Conservation (phyloP, 2,113 vertebrate genomes). For the Rhizomys pruinosus region DNA sequence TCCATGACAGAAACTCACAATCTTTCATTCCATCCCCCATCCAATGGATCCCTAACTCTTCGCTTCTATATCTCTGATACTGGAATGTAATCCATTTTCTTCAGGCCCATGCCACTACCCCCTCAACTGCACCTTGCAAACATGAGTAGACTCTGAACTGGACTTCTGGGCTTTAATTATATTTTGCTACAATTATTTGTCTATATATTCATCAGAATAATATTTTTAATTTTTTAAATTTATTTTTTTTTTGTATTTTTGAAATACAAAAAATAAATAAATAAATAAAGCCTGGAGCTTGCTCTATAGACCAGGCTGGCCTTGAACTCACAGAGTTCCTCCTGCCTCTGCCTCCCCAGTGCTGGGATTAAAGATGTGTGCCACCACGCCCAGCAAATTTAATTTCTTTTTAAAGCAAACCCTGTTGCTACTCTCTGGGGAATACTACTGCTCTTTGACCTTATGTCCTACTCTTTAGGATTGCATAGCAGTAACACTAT, state of each 20-base stretch:
- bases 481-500: no score
- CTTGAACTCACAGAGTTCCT: no score
- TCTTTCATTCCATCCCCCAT: neutral
- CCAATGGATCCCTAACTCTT: neutral
- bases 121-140: neutral
- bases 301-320: no score
- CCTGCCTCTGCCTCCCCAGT: no score
- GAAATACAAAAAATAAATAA: no score
- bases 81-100: constrained; percentile 6
- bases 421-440: neutral
- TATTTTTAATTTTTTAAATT: constrained; percentile 13
- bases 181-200: neutral
- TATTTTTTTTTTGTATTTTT: no score
- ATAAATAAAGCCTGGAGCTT: no score
- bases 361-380: no score
- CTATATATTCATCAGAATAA: neutral
- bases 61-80: neutral
- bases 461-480: neutral
- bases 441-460: neutral
- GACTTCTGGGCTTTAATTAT: neutral
- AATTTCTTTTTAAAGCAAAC: neutral
- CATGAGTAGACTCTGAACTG: neutral
- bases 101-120: no score
- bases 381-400: no score
- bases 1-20: neutral